A percentile compares a stretch with the other conserved stretches of the same genome.
These are phyloP conservation scores for Opisthograptis luteolata DNA, from an alignment of 2,888 invertebrate species.

Conservation along the genomic window DNA sequence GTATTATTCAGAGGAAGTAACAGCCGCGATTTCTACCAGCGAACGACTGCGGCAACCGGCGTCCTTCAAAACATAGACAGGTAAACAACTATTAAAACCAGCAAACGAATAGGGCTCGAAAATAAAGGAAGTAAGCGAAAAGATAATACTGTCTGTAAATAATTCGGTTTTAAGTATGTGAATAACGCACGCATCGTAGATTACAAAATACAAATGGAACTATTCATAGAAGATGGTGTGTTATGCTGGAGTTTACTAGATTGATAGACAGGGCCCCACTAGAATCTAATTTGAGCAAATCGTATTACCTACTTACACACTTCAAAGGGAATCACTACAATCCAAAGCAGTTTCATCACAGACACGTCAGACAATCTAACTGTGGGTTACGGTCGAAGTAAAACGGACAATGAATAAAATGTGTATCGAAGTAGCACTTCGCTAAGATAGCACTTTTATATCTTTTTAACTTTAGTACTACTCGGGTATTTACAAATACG, in stretches of 20 bases:
- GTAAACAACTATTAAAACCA: slow-evolving; percentile 41
- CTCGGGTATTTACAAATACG: slow-evolving; percentile 4
- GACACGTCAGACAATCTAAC: slow-evolving; percentile 23
- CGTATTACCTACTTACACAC: slow-evolving; percentile 20
- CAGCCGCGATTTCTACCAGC: slow-evolving; percentile 65
- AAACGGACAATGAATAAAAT: slow-evolving; percentile 31
- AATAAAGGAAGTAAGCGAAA: slow-evolving; percentile 16
- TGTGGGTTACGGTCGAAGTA: slow-evolving; percentile 21
- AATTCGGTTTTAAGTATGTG: neutral
- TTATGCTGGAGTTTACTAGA: slow-evolving; percentile 15
- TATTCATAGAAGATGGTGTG: slow-evolving; percentile 7
- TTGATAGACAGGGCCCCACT: slow-evolving; percentile 12
- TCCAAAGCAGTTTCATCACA: slow-evolving; percentile 14
- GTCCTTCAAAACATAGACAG: slow-evolving; percentile 58
- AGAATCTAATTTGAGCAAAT: slow-evolving; percentile 13
- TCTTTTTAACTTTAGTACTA: slow-evolving; percentile 8
- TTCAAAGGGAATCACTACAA: slow-evolving; percentile 22
- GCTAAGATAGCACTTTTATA: slow-evolving; percentile 10
- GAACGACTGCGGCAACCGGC: slow-evolving; percentile 40
- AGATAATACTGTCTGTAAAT: slow-evolving; percentile 3
- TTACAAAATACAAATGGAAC: slow-evolving; percentile 13
- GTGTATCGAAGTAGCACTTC: slow-evolving; percentile 15
- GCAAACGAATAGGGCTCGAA: slow-evolving; percentile 13
- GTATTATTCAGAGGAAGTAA: slow-evolving; percentile 45
- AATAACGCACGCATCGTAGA: slow-evolving; percentile 2